Conservation (phyloP, 2,113 vertebrate species). For the Macaca mulatta region DNA sequence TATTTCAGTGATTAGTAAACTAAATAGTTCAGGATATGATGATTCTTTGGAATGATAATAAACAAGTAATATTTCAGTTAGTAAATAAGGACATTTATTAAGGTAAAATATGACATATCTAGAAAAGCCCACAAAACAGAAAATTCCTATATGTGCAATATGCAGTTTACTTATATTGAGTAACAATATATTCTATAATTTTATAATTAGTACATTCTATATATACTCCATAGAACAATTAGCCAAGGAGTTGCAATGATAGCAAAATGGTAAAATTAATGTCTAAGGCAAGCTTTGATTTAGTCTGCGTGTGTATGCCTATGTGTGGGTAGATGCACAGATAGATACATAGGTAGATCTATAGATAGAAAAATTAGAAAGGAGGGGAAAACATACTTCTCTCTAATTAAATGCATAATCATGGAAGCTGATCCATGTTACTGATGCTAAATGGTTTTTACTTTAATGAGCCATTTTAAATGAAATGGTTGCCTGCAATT, state of each 20-base stretch:
- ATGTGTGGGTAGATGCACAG: neutral
- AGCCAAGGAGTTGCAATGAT: slow-evolving; percentile 53
- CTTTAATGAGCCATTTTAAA: slow-evolving; percentile 89
- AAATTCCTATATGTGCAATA: neutral
- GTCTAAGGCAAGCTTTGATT: neutral
- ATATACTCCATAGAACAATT: neutral
- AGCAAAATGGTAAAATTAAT: slow-evolving; percentile 55
- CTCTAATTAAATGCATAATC: slow-evolving; percentile 86
- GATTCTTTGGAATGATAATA: slow-evolving; percentile 13
- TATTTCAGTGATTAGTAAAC: neutral
- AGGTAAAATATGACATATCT: neutral
- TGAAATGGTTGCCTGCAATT: slow-evolving; percentile 89
- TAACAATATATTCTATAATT: slow-evolving; percentile 31
- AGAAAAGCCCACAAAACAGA: neutral
- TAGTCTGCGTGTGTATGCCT: neutral
- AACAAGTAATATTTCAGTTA: neutral
- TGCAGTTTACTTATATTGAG: neutral
- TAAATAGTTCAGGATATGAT: neutral
- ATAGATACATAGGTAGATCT: neutral
- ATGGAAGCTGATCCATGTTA: slow-evolving; percentile 84
- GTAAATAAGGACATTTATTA: slow-evolving; percentile 1
- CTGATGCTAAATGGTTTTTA: slow-evolving; percentile 83
- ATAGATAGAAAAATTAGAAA: slow-evolving; percentile 46
- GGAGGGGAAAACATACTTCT: slow-evolving; percentile 68
- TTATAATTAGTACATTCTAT: slow-evolving; percentile 38